phyloP scores from a whole-genome alignment of 2,888 invertebrate species.

The Zygothrica quintamaculata region DNA sequence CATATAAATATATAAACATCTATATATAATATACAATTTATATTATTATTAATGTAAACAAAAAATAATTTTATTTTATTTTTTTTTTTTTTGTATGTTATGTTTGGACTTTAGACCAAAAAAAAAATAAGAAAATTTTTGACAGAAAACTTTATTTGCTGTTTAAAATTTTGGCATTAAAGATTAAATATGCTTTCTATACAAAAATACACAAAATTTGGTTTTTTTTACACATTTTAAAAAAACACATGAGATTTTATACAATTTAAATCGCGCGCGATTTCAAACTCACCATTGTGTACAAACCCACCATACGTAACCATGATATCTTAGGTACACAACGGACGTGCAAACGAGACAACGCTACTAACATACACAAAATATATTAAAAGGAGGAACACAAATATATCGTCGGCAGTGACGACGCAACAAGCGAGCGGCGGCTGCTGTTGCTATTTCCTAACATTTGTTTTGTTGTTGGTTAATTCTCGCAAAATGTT shows the following conservation, averaged over 20 bases:
- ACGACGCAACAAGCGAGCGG: constrained; percentile 53
- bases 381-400: constrained; percentile 18
- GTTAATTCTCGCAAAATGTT: constrained; percentile 27
- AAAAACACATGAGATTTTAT: neutral
- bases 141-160: constrained; percentile 21
- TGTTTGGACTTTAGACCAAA: constrained; percentile 29
- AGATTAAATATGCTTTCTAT: constrained; percentile 38
- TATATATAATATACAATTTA: constrained; percentile 13
- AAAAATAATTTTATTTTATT: constrained; percentile 15
- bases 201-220: neutral
- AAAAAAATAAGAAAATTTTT: no score
- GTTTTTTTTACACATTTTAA: neutral
- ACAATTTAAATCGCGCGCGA: constrained; percentile 18
- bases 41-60: constrained; percentile 35
- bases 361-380: neutral
- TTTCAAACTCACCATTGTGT: constrained; percentile 25
- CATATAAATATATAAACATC: constrained; percentile 19
- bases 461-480: constrained; percentile 38
- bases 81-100: constrained; percentile 39
- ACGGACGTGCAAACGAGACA: constrained; percentile 18
- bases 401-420: constrained; percentile 21
- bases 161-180: constrained; percentile 30
- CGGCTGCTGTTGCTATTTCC: constrained; percentile 22
- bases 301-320: constrained; percentile 26
- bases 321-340: neutral